These are phyloP conservation scores for Acanthurus tractus DNA, from an alignment of 2,797 vertebrate genomes.

Conservation along the genomic window DNA sequence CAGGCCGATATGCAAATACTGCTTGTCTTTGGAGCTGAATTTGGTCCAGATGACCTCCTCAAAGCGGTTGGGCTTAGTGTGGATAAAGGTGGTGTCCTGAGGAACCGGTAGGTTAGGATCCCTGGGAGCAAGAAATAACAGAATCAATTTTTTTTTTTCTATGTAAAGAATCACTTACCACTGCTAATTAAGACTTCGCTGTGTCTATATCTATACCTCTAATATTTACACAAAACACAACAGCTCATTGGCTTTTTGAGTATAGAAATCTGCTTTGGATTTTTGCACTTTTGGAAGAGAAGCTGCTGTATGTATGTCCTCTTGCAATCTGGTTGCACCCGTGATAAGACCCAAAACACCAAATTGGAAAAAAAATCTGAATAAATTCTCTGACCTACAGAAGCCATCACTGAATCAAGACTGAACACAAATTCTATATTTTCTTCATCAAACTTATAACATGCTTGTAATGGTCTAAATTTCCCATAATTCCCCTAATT, in stretches of 20 bases:
- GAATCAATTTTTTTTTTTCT: neutral
- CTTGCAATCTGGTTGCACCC: neutral
- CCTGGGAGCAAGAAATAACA: conserved; percentile 71
- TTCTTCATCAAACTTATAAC: too few species aligned
- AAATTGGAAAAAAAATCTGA: too few species aligned
- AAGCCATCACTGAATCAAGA: neutral
- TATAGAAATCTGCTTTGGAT: neutral
- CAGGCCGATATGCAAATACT: conserved; percentile 95
- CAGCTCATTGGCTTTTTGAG: neutral
- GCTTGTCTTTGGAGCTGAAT: conserved; percentile 97
- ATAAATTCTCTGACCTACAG: too few species aligned
- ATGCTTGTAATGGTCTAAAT: too few species aligned
- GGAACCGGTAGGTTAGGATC: conserved; percentile 95
- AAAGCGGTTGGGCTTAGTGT: conserved; percentile 97
- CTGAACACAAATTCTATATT: neutral
- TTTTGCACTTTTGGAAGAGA: neutral
- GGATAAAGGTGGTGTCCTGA: conserved; percentile 97
- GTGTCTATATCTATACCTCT: too few species aligned
- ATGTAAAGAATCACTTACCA: neutral
- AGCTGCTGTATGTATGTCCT: neutral
- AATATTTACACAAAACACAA: neutral
- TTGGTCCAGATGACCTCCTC: conserved; percentile 97
- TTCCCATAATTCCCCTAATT: too few species aligned
- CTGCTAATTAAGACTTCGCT: too few species aligned
- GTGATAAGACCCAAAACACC: neutral